Evolutionary conservation across 2,113 vertebrate species (phyloP), one percentile per base, ranked within the genome.

Genomic region (Urocitellus parryii): DNA sequence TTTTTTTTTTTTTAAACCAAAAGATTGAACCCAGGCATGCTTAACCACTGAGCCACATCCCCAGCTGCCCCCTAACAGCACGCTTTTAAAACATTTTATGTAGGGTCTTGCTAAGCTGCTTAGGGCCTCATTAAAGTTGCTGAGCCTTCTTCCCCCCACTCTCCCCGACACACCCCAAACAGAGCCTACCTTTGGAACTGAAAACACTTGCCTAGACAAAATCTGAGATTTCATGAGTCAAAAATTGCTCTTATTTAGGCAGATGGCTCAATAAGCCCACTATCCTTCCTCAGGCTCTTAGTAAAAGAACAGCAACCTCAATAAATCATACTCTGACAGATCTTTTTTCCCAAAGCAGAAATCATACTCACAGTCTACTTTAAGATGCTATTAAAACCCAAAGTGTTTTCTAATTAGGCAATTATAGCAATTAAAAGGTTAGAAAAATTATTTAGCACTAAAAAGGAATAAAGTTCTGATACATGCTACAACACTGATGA

Each of bases 201-300:
- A 95, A 90, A 96, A 90, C 58, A 58, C 20, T 95, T 77, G 83
- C 45, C 72, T 94, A 77, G 32, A 86, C 2, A 95, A 68, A 90
- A 92, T 77, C 53, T 83, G 65, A 37, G 63, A 93, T 11, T 88
- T 91, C 78, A 18, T 70, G 58, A 96, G 29, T 87, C 83, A 92
- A 82, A 51, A 76, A 80, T 29, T 94, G 42, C 61, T 97, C 25
- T 96, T 91, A 78, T 16, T 74, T 34, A 91, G 53, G 84, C 53
- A 89, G 22, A 72, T 0, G n/a, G 77, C 67, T 93, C 87, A 91
- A 17, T 25, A 29, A 93, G n/a, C 51, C 80, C 92, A 68, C 58
- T 79, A 84, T 39, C 72, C 56, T 92, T 90, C 76, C 61, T 81
- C 51, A 56, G 72, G 18, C 73, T 94, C 82, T 89, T n/a, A 51